Conservation (phyloP, 2,113 vertebrate genomes). For the Lanius collurio region DNA sequence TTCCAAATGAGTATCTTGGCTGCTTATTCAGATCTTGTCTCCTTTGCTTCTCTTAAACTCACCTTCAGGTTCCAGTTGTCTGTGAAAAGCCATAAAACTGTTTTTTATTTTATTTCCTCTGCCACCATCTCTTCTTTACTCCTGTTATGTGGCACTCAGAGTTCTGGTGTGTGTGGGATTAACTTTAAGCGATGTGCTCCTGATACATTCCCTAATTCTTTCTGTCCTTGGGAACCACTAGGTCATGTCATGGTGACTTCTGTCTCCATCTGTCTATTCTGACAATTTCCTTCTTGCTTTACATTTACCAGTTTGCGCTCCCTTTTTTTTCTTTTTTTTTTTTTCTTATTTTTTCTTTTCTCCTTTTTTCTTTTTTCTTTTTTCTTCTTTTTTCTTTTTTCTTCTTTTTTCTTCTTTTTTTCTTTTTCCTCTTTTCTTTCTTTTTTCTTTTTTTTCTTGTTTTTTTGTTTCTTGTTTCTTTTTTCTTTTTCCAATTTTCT, state of each 20-base stretch:
- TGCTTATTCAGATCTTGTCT: neutral
- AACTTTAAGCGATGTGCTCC: neutral
- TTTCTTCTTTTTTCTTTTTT: too few species aligned
- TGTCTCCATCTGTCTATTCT: neutral
- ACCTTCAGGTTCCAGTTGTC: neutral
- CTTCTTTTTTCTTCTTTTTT: too few species aligned
- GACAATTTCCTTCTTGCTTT: neutral
- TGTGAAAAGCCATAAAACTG: neutral
- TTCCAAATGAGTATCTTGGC: neutral
- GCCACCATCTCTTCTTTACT: neutral
- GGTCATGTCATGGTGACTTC: neutral
- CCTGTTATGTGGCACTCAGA: neutral
- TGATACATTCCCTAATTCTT: neutral
- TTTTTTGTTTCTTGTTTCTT: too few species aligned
- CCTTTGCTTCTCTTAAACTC: neutral
- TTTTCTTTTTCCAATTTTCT: too few species aligned
- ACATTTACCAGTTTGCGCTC: rapidly evolving
- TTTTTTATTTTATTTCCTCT: neutral
- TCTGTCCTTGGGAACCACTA: neutral
- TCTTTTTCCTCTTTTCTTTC: too few species aligned
- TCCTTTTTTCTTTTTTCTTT: too few species aligned
- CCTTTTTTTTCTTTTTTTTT: too few species aligned
- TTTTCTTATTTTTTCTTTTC: too few species aligned
- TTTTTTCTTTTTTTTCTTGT: too few species aligned
- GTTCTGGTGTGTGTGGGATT: neutral